Conservation (phyloP, 2,113 vertebrate species). For the Struthio camelus region DNA sequence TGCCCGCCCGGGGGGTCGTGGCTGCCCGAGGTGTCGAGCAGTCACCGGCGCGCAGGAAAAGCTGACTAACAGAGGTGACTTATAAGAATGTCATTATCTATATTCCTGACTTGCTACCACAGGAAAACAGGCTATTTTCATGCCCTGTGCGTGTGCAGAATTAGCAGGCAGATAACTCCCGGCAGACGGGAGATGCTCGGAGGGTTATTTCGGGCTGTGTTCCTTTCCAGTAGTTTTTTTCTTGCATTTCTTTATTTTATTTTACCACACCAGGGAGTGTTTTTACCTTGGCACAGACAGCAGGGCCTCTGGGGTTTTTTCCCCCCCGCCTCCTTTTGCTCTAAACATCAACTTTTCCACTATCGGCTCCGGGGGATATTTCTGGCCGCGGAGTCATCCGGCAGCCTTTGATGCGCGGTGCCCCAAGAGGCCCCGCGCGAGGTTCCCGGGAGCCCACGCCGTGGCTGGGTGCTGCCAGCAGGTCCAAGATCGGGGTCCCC, state of each 20-base stretch:
- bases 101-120: constrained; percentile 59
- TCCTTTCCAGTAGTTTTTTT: constrained; percentile 60
- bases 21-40: neutral
- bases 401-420: constrained; percentile 20
- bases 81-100: constrained; percentile 67
- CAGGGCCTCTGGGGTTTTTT: constrained; percentile 1
- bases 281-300: constrained; percentile 25
- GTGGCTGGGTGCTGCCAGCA: neutral
- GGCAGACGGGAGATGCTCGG: constrained; percentile 51
- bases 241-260: constrained; percentile 16
- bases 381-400: constrained; percentile 25
- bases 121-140: constrained; percentile 65
- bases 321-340: neutral
- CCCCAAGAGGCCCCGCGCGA: neutral
- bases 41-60: constrained; percentile 38
- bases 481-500: neutral
- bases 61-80: constrained; percentile 70
- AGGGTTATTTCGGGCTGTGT: constrained; percentile 64
- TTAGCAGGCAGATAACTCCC: constrained; percentile 64
- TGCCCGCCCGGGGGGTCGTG: neutral
- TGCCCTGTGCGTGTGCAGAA: constrained; percentile 43
- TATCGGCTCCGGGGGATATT: constrained; percentile 33
- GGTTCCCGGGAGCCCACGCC: neutral
- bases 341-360: constrained; percentile 66
- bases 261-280: constrained; percentile 17